phyloP scores from a whole-genome alignment of 2,888 invertebrate genomes.

The Bembecia ichneumoniformis region DNA sequence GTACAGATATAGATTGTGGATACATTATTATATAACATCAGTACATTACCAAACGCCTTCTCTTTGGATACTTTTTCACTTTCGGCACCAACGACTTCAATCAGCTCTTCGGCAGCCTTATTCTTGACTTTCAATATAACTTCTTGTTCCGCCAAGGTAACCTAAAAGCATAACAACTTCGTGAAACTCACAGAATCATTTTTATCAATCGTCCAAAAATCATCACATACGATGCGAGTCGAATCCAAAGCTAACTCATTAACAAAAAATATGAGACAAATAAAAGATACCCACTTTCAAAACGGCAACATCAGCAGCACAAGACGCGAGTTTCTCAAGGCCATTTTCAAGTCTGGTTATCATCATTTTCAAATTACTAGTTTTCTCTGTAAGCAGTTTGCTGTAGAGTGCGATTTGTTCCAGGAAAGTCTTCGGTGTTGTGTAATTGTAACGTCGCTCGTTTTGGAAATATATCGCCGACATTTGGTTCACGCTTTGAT shows the following conservation, averaged over 20 bases:
- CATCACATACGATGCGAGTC: no score
- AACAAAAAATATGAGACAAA: no score
- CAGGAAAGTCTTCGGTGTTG: constrained; percentile 95
- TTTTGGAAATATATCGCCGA: constrained; percentile 85
- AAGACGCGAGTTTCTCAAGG: constrained; percentile 87
- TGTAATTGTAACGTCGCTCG: constrained; percentile 93
- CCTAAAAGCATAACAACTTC: constrained; percentile 25
- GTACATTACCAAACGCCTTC: constrained; percentile 77
- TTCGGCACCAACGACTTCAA: constrained; percentile 88
- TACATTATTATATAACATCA: neutral
- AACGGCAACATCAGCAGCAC: constrained; percentile 88
- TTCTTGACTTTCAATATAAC: constrained; percentile 89
- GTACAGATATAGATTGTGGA: neutral
- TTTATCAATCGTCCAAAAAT: neutral
- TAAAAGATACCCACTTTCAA: constrained; percentile 73
- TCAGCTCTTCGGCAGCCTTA: constrained; percentile 89
- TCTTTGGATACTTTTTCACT: constrained; percentile 92
- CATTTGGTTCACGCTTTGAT: constrained; percentile 89
- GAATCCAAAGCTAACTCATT: no score
- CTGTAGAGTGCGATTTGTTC: constrained; percentile 90
- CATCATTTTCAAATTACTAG: constrained; percentile 78
- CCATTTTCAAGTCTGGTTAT: constrained; percentile 89
- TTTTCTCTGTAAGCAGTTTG: constrained; percentile 79
- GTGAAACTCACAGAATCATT: neutral
- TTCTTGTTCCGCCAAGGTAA: constrained; percentile 79